These are phyloP conservation scores for Apostichopus leukothele DNA, from an alignment of 53 echinoderm and acorn worm genomes.

Conservation along the genomic window DNA sequence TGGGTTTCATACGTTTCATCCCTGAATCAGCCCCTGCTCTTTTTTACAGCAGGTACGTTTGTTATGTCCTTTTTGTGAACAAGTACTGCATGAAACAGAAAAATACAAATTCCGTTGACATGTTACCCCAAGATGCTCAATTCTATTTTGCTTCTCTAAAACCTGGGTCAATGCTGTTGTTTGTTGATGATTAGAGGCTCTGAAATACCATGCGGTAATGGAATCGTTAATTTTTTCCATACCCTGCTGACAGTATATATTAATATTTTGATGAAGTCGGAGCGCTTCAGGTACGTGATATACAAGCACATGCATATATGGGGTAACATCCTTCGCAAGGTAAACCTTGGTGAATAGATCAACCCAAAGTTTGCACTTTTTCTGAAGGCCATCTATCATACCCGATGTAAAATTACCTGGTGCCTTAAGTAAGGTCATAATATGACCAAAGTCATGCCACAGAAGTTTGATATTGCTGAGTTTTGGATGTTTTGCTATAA, in stretches of 20 bases:
- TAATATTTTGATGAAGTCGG: slow-evolving; percentile 18
- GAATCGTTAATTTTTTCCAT: background rate
- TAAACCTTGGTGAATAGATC: background rate
- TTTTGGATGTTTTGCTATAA: slow-evolving; percentile 11
- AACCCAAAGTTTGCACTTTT: background rate
- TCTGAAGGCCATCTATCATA: background rate
- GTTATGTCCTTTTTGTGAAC: too few species aligned
- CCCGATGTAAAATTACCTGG: background rate
- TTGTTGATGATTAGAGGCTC: background rate
- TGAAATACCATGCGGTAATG: background rate
- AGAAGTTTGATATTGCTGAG: background rate
- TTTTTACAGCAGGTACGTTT: too few species aligned
- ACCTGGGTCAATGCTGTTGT: slow-evolving; percentile 4
- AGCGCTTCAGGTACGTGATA: slow-evolving; percentile 36
- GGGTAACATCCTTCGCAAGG: slow-evolving; percentile 38
- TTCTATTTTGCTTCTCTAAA: background rate
- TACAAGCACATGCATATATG: slow-evolving; percentile 48
- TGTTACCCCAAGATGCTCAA: background rate
- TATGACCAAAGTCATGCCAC: background rate
- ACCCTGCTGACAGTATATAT: background rate
- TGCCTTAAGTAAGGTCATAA: background rate
- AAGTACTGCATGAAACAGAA: too few species aligned
- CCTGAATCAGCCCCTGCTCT: too few species aligned
- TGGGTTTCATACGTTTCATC: too few species aligned
- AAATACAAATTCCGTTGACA: background rate